Conservation (phyloP, 2,113 vertebrate species). For the Chaetodon auriga region DNA sequence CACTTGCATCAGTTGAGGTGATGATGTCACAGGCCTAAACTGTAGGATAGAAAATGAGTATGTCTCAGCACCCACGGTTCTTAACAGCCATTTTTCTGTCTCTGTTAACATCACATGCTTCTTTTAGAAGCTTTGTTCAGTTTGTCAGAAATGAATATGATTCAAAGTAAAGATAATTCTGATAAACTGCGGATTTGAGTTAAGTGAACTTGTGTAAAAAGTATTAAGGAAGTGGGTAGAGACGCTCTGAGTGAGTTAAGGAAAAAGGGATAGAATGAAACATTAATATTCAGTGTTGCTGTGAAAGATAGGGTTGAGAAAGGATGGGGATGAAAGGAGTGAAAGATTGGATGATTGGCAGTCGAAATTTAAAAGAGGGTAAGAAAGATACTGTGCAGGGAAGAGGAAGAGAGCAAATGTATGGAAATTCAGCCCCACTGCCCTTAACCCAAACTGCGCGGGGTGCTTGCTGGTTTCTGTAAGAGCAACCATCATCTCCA, state of each 20-base stretch:
- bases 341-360: constrained; percentile 64
- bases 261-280: constrained; percentile 24
- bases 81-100: not conserved
- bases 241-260: constrained; percentile 20
- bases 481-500: constrained; percentile 50
- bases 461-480: constrained; percentile 22
- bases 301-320: constrained; percentile 39
- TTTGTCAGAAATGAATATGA: not conserved
- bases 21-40: not conserved
- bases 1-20: not conserved
- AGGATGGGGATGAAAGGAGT: constrained; percentile 53
- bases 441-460: constrained; percentile 18
- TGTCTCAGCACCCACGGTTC: not conserved
- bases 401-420: constrained; percentile 46
- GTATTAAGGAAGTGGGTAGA: constrained; percentile 1
- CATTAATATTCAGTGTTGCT: constrained; percentile 65
- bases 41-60: not conserved
- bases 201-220: constrained; percentile 1
- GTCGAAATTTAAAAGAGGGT: constrained; percentile 48
- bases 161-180: constrained; percentile 6
- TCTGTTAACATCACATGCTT: not conserved
- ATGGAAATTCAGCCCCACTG: constrained; percentile 60
- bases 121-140: not conserved
- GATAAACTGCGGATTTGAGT: constrained; percentile 16
- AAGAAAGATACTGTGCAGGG: constrained; percentile 34